Percentiles rank a stretch among this genome's conserved stretches.
phyloP scores from a whole-genome alignment of 2,113 vertebrate species.

The Hippocampus zosterae region DNA sequence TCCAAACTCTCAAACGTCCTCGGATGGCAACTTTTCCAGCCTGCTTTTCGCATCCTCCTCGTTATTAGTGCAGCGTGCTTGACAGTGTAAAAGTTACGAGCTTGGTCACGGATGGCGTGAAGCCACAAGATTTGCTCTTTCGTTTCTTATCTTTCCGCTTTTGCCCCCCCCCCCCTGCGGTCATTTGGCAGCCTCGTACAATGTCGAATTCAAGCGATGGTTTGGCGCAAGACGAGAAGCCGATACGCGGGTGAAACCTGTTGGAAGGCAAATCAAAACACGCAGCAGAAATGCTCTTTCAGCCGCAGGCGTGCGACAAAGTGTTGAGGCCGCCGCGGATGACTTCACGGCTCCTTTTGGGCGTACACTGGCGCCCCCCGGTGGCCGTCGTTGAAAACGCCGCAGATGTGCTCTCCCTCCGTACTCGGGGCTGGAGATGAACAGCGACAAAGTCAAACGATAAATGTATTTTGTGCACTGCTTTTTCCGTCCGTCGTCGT shows the following conservation, averaged over 20 bases:
- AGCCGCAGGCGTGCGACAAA: neutral
- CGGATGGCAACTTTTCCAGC: too few relatives aligned
- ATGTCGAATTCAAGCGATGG: neutral
- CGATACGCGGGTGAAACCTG: neutral
- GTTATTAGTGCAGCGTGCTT: neutral
- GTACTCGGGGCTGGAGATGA: too few relatives aligned
- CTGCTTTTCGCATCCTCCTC: neutral
- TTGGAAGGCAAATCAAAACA: neutral
- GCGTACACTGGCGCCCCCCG: constrained; percentile 6
- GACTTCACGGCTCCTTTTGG: rapidly evolving
- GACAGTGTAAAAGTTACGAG: constrained; percentile 15
- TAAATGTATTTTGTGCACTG: too few relatives aligned
- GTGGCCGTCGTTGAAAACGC: constrained; percentile 7
- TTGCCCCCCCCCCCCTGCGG: neutral
- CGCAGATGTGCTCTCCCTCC: too few relatives aligned
- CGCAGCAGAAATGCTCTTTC: neutral
- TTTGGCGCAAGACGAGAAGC: neutral
- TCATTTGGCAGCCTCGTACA: neutral
- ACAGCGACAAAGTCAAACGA: too few relatives aligned
- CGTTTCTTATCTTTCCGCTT: neutral
- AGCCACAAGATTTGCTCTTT: constrained; percentile 34
- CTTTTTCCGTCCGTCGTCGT: too few relatives aligned
- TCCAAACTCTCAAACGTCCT: too few relatives aligned
- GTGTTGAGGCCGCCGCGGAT: neutral
- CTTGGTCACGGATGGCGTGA: constrained; percentile 27